phyloP scores from a whole-genome alignment of 2,113 vertebrate species.

The Aythya baeri region DNA sequence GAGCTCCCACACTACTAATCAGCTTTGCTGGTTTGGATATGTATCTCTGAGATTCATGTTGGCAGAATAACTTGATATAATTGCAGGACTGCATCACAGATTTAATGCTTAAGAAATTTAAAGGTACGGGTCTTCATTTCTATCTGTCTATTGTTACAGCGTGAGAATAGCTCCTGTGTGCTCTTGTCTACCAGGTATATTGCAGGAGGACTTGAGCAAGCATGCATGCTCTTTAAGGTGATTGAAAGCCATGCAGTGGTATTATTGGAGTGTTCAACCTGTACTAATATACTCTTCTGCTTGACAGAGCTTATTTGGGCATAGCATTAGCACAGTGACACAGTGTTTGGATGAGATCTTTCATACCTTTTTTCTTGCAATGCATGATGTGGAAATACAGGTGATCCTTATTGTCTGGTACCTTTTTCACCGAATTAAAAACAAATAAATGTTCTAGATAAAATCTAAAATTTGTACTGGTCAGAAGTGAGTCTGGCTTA shows the following conservation, averaged over 20 bases:
- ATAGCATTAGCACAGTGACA: accelerated
- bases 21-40: conserved; percentile 65
- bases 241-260: accelerated
- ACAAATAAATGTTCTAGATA: background rate
- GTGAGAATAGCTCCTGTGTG: background rate
- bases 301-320: background rate
- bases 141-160: background rate
- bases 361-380: background rate
- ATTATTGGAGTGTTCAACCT: accelerated
- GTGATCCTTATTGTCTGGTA: background rate
- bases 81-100: conserved; percentile 47
- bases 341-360: background rate
- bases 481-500: background rate
- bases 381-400: background rate
- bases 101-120: conserved; percentile 50
- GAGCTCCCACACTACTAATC: conserved; percentile 74
- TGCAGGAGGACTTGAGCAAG: background rate
- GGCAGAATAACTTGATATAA: conserved; percentile 64
- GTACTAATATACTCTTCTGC: background rate
- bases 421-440: background rate
- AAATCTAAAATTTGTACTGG: background rate
- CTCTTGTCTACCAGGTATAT: background rate
- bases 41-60: conserved; percentile 53
- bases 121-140: conserved; percentile 44
- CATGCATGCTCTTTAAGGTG: background rate